Evolutionary conservation across 2,113 vertebrate species (phyloP), one percentile per base, ranked within the genome.

Genomic region (Psettodes erumei): DNA sequence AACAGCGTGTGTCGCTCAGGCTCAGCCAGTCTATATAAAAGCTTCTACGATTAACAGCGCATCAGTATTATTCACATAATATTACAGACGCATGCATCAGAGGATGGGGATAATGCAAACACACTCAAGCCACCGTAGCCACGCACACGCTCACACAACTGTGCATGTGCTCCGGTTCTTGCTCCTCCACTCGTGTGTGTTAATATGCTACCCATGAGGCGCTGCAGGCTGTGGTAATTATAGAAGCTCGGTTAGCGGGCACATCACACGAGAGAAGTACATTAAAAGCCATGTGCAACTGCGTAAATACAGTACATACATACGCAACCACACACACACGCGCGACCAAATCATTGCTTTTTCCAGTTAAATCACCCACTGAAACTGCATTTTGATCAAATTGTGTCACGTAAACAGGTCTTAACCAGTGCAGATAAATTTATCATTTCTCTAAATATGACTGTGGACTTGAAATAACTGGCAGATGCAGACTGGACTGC

Each of bases 161-260:
- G 75, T 67, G 72, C 79, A 75, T 71, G 85, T 69, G 69, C 74
- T 77, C 50, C 61, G 75, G 55, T 74, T 83, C 71, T 75, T 75
- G 75, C 81, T 86, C 64, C 71, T 93, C 86, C 91, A 93, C 92
- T 93, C 91, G 82, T 94, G 91, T 93, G 91, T 89, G 84, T 91
- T 93, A 91, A 94, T 91, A 82, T 79, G 84, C 85, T 92, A 77
- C 83, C 90, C 92, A 93, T 92, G 92, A 91, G 88, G 79, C 25
- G 86, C 93, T 92, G 86, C 86, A 88, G 92, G 93, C 90, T 71
- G 84, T 77, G 84, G 84, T 93, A 93, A 91, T 94, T 93, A 93
- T 93, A 93, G 93, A 86, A 86, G 63, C 82, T 69, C 72, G 38
- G 83, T 86, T 72, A 68, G 88, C 83, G 83, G 64, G 89, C 65